phyloP scores from a whole-genome alignment of 1,140 invertebrate species.

The Microplitis demolitor region DNA sequence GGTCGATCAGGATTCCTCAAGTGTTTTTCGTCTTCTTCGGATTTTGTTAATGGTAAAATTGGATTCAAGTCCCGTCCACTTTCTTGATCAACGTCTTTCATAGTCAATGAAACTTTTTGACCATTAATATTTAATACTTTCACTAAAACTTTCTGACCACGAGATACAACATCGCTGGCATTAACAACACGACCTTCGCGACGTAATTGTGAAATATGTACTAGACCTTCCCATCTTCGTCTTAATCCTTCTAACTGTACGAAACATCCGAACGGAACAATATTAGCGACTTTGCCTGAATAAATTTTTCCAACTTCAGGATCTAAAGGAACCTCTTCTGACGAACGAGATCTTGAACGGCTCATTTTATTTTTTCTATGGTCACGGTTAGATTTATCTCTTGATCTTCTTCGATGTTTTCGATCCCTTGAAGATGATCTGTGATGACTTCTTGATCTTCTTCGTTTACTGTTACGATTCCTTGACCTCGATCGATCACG shows the following conservation, averaged over 20 bases:
- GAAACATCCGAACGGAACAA: constrained; percentile 97
- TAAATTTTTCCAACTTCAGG: constrained; percentile 79
- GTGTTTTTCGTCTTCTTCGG: constrained; percentile 69
- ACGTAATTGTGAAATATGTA: constrained; percentile 95
- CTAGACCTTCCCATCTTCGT: constrained; percentile 90
- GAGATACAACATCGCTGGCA: constrained; percentile 90
- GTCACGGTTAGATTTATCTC: not conserved
- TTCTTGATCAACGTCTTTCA: constrained; percentile 98
- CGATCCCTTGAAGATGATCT: constrained; percentile 9
- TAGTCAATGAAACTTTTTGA: constrained; percentile 92
- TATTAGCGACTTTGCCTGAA: constrained; percentile 91
- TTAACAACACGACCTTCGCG: constrained; percentile 92
- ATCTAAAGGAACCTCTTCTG: constrained; percentile 54
- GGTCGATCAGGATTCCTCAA: constrained; percentile 88
- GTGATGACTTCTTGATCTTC: constrained; percentile 45
- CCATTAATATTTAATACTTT: constrained; percentile 91
- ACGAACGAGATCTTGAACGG: constrained; percentile 30
- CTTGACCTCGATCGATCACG: constrained; percentile 8
- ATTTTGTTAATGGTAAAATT: constrained; percentile 49
- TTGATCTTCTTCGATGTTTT: not conserved
- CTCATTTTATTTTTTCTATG: not conserved
- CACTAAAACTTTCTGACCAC: constrained; percentile 86
- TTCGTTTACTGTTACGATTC: constrained; percentile 51
- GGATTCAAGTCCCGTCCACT: constrained; percentile 96
- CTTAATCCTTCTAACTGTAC: constrained; percentile 92